These are phyloP conservation scores for Drosophila neutralis DNA, from an alignment of 2,888 invertebrate genomes.

Conservation along the genomic window DNA sequence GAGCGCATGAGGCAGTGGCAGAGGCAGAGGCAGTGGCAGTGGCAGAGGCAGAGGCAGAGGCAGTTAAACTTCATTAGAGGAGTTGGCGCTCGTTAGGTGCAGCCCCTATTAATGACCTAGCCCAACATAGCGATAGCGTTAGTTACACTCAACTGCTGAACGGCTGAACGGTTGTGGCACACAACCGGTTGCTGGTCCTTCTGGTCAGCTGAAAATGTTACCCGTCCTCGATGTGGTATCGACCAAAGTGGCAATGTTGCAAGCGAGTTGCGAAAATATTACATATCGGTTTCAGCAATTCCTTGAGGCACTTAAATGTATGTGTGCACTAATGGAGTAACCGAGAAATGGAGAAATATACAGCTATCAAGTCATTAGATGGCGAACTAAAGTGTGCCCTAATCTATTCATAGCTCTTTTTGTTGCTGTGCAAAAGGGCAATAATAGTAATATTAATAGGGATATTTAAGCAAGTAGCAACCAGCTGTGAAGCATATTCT, in stretches of 20 bases:
- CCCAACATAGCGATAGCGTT: conserved; percentile 3
- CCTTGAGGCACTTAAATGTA: neutral
- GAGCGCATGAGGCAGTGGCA: neutral
- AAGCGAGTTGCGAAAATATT: conserved; percentile 1
- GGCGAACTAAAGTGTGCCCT: neutral
- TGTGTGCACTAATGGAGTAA: neutral
- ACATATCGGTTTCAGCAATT: neutral
- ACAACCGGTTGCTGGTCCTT: neutral
- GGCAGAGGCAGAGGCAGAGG: conserved; percentile 2
- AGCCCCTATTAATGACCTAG: conserved; percentile 21
- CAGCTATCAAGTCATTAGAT: conserved; percentile 1
- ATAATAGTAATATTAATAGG: neutral
- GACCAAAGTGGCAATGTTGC: conserved; percentile 30
- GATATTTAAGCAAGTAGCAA: neutral
- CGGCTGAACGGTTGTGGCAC: neutral
- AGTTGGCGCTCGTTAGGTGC: conserved; percentile 29
- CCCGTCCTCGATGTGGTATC: conserved; percentile 1
- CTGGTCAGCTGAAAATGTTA: neutral
- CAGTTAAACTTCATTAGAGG: conserved; percentile 34
- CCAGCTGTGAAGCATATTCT: neutral
- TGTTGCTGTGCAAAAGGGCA: neutral
- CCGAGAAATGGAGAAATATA: neutral
- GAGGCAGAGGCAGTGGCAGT: neutral
- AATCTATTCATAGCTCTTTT: neutral
- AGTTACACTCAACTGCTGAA: neutral